Evolutionary conservation across 2,888 invertebrate genomes (phyloP).

Genomic region (Rhamnusium bicolor): DNA sequence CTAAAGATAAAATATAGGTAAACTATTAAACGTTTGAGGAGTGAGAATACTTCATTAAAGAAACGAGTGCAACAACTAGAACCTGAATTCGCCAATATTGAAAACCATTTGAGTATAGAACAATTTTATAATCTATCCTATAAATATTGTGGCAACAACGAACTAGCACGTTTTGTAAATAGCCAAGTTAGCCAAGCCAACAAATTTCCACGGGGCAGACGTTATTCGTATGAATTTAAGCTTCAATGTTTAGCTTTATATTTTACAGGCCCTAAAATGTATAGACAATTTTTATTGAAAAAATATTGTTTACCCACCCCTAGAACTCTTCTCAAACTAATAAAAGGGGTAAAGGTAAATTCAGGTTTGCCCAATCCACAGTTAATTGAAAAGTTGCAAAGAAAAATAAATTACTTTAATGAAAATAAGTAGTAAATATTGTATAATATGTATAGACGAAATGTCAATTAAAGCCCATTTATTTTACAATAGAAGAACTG

Average conservation of each 20-base stretch:
- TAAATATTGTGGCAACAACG: slow-evolving; percentile 1
- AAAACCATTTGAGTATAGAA: slow-evolving; percentile 7
- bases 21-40: not conserved
- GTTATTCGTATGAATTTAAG: slow-evolving; percentile 1
- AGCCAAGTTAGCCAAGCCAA: slow-evolving; percentile 1
- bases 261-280: slow-evolving; percentile 10
- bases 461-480: slow-evolving; percentile 46
- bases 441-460: slow-evolving; percentile 42
- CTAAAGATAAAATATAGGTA: not conserved
- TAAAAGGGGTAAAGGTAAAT: not conserved
- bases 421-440: slow-evolving; percentile 9
- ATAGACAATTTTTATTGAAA: not conserved
- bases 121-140: slow-evolving; percentile 7
- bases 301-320: not conserved
- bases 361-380: slow-evolving; percentile 7
- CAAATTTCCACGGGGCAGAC: slow-evolving; percentile 4
- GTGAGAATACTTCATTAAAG: slow-evolving; percentile 9
- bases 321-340: not conserved
- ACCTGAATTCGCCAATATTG: slow-evolving; percentile 4
- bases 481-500: slow-evolving; percentile 39
- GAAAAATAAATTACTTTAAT: not conserved
- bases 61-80: not conserved
- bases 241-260: not conserved
- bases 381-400: slow-evolving; percentile 6
- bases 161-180: slow-evolving; percentile 11